Evolutionary conservation across 2,797 vertebrate genomes (phyloP).

Genomic region (Spinus pinus): DNA sequence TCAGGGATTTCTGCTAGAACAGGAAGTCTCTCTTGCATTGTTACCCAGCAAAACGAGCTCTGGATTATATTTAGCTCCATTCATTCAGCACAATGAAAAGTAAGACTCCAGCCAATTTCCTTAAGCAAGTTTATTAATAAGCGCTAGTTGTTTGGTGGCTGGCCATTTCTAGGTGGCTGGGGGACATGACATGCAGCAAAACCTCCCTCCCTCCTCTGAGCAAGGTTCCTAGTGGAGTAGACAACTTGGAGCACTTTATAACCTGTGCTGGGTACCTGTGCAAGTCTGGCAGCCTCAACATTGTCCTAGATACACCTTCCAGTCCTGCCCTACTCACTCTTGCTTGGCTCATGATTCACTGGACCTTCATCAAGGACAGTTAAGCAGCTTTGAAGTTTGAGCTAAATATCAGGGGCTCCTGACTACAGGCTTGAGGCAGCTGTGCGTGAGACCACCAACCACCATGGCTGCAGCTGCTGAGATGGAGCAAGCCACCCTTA

Average conservation of each 20-base stretch:
- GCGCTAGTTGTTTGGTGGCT: background rate
- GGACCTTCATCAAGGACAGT: background rate
- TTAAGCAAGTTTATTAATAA: constrained; percentile 52
- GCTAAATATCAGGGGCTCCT: background rate
- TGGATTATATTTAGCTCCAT: constrained; percentile 66
- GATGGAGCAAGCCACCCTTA: background rate
- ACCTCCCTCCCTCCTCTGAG: background rate
- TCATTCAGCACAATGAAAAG: constrained; percentile 57
- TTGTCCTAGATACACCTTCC: background rate
- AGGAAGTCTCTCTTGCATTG: constrained; percentile 59
- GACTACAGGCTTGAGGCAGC: background rate
- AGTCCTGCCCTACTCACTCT: background rate
- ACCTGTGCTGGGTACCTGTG: background rate
- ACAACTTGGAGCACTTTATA: background rate
- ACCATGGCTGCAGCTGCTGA: background rate
- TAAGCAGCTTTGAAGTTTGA: background rate
- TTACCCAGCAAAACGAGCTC: constrained; percentile 24
- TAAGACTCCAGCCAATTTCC: constrained; percentile 49
- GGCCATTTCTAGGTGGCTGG: background rate
- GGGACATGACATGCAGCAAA: background rate
- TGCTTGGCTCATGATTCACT: background rate
- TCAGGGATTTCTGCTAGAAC: constrained; percentile 37
- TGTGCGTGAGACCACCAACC: background rate
- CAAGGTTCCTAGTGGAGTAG: background rate
- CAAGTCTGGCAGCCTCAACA: background rate